Conservation (phyloP, 2,113 vertebrate species). For the Electrona antarctica region DNA sequence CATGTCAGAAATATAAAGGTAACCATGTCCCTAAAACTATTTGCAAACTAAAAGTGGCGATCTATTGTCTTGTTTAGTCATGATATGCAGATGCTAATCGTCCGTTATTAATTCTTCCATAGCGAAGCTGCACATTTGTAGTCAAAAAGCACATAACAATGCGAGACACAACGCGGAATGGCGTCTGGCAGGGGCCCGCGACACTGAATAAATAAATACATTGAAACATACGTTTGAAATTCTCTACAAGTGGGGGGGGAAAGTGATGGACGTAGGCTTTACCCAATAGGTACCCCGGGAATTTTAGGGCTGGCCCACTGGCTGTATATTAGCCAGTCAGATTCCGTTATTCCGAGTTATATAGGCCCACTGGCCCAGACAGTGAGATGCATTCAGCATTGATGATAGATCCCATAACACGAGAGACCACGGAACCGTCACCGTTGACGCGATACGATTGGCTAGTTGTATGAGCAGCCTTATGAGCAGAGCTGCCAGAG, state of each 20-base stretch:
- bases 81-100: conserved; percentile 9
- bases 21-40: background rate
- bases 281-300: conserved; percentile 45
- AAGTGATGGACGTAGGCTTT: background rate
- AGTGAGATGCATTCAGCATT: background rate
- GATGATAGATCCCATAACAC: no score
- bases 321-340: conserved; percentile 43
- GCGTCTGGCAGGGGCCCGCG: conserved; percentile 75
- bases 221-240: no score
- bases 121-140: conserved; percentile 12
- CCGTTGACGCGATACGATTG: no score
- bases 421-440: no score
- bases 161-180: conserved; percentile 75
- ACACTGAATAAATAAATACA: conserved; percentile 58
- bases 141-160: conserved; percentile 55
- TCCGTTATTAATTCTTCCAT: background rate
- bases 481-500: no score
- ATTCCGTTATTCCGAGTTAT: rapidly evolving
- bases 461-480: no score
- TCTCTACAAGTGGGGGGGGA: background rate
- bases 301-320: no score
- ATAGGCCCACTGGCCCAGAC: background rate
- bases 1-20: background rate
- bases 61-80: no score
- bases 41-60: background rate